These are phyloP conservation scores for Euwallacea fornicatus DNA, from an alignment of 1,140 invertebrate species.

Conservation along the genomic window DNA sequence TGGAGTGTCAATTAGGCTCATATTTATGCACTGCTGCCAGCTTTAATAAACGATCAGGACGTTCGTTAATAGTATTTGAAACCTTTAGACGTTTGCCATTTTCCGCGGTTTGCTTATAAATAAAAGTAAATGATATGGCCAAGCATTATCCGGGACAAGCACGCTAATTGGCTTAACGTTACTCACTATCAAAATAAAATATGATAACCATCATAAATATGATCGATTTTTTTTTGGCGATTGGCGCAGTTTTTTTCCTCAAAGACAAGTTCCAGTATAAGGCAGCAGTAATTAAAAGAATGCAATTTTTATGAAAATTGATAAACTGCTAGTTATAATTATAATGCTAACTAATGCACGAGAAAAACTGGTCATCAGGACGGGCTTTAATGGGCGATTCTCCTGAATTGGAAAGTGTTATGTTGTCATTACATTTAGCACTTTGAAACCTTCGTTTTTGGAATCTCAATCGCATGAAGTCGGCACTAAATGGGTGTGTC, in stretches of 20 bases:
- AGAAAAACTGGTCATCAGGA: slow-evolving; percentile 9
- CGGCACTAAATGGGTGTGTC: too few relatives aligned
- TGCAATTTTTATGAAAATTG: slow-evolving; percentile 8
- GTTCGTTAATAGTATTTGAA: too few relatives aligned
- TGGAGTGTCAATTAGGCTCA: too few relatives aligned
- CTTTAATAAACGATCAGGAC: too few relatives aligned
- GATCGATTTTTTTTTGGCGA: slow-evolving; percentile 1
- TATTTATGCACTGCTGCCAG: too few relatives aligned
- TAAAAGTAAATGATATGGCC: not conserved
- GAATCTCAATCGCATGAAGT: too few relatives aligned
- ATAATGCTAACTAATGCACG: slow-evolving; percentile 7
- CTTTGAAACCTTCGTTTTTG: too few relatives aligned
- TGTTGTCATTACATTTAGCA: not conserved
- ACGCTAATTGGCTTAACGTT: slow-evolving; percentile 8
- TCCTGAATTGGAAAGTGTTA: not conserved
- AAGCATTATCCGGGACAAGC: not conserved
- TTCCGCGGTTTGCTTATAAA: not conserved
- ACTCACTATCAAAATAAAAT: slow-evolving; percentile 1
- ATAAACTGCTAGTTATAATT: slow-evolving; percentile 10
- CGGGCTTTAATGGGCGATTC: slow-evolving; percentile 9
- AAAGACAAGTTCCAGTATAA: slow-evolving; percentile 6
- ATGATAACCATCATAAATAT: slow-evolving; percentile 8
- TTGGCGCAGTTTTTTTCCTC: not conserved
- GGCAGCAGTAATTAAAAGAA: slow-evolving; percentile 16
- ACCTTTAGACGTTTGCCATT: too few relatives aligned